Evolutionary conservation across 53 echinoderm and acorn worm genomes (phyloP).

Genomic region (Paracentrotus lividus): DNA sequence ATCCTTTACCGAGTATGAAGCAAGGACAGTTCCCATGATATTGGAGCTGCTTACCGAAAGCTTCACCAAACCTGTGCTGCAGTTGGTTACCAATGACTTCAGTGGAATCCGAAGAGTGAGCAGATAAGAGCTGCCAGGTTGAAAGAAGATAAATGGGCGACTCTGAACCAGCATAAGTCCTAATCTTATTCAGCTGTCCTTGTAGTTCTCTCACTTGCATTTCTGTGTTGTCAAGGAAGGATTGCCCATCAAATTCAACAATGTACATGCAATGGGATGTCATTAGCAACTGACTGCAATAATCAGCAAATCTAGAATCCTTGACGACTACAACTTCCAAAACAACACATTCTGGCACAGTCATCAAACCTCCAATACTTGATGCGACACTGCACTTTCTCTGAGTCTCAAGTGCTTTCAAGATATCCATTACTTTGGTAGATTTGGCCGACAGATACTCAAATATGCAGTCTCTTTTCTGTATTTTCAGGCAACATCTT

Average conservation of each 20-base stretch:
- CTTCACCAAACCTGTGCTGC: slow-evolving; percentile 42
- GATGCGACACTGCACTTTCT: neutral
- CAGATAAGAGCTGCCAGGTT: slow-evolving; percentile 2
- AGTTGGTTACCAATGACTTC: slow-evolving; percentile 34
- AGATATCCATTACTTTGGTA: neutral
- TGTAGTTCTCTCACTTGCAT: slow-evolving; percentile 25
- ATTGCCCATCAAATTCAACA: slow-evolving; percentile 45
- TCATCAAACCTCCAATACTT: neutral
- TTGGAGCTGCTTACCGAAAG: slow-evolving; percentile 24
- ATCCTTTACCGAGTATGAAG: neutral
- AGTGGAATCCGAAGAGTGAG: neutral
- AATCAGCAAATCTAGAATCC: neutral
- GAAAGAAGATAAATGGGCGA: slow-evolving; percentile 42
- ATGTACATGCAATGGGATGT: slow-evolving; percentile 30
- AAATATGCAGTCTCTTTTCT: neutral
- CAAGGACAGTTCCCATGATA: slow-evolving; percentile 60
- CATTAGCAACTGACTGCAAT: slow-evolving; percentile 53
- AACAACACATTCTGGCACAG: neutral
- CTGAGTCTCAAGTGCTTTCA: neutral
- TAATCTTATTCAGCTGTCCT: slow-evolving; percentile 39
- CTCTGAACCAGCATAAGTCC: slow-evolving; percentile 46
- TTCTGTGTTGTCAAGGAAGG: slow-evolving; percentile 8
- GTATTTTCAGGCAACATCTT: neutral
- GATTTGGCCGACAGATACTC: neutral
- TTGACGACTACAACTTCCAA: slow-evolving; percentile 40